A percentile compares a stretch with the other conserved stretches of the same genome.
phyloP scores from a whole-genome alignment of 2,797 vertebrate genomes.

The Diplodus sargus region DNA sequence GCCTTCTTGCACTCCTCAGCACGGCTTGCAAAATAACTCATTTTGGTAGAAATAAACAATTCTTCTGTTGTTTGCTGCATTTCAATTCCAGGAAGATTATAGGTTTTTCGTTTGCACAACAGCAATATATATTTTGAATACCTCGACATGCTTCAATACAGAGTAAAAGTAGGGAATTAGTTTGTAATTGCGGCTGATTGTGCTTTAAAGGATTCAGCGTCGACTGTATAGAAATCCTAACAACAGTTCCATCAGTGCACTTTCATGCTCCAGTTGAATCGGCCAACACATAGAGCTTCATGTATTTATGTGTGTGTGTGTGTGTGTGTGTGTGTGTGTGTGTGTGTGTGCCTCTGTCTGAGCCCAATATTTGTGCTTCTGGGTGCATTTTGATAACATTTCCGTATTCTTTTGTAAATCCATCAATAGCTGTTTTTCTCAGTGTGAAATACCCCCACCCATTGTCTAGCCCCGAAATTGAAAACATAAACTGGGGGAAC shows the following conservation, averaged over 20 bases:
- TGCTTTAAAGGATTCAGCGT: slow-evolving; percentile 12
- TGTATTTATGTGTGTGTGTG: neutral
- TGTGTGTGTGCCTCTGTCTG: slow-evolving; percentile 5
- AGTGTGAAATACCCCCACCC: slow-evolving; percentile 46
- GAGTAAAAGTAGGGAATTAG: slow-evolving; percentile 12
- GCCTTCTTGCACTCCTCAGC: neutral
- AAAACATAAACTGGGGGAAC: slow-evolving; percentile 64
- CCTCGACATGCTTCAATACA: neutral
- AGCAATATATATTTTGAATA: neutral
- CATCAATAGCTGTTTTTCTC: slow-evolving; percentile 61
- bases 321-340: neutral
- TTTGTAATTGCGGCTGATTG: slow-evolving; percentile 41
- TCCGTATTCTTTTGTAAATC: slow-evolving; percentile 50
- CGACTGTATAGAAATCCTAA: slow-evolving; percentile 38
- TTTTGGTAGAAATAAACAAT: too few species aligned
- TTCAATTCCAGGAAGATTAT: neutral
- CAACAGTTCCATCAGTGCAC: slow-evolving; percentile 17
- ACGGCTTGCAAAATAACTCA: neutral
- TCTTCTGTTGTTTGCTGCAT: too few species aligned
- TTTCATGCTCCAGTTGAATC: slow-evolving; percentile 25
- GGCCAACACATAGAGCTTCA: neutral
- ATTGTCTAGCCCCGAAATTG: slow-evolving; percentile 62
- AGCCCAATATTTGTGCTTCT: slow-evolving; percentile 29
- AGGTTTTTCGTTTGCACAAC: neutral
- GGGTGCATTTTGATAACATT: slow-evolving; percentile 56